A percentile compares a stretch with the other conserved stretches of the same genome.
These are phyloP conservation scores for Gisinianus flammeolus DNA, from an alignment of 2,888 invertebrate species.

Conservation along the genomic window DNA sequence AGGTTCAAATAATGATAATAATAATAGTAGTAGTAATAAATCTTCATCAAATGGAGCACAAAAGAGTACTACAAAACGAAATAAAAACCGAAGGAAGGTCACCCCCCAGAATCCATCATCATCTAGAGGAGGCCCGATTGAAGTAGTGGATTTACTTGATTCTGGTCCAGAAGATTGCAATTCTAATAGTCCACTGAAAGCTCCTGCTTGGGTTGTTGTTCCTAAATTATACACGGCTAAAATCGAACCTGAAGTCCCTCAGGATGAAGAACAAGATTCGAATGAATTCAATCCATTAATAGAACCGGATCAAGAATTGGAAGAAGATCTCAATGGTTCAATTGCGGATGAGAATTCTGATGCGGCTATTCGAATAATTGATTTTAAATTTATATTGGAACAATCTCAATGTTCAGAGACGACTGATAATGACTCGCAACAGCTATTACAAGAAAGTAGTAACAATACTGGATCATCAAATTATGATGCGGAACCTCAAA, in stretches of 20 bases:
- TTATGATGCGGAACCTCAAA: no score
- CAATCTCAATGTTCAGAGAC: neutral
- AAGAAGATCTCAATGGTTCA: neutral
- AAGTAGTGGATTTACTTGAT: constrained; percentile 27
- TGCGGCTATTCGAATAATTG: neutral
- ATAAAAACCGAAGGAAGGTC: neutral
- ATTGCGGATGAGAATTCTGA: no score
- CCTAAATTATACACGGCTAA: neutral
- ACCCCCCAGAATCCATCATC: neutral
- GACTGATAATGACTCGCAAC: neutral
- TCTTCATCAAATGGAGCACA: neutral
- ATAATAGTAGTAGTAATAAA: neutral
- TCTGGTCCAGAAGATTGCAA: constrained; percentile 25
- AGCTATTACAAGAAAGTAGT: neutral
- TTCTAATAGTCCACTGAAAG: neutral
- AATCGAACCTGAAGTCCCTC: neutral
- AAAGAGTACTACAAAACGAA: neutral
- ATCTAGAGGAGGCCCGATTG: neutral
- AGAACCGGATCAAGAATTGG: neutral
- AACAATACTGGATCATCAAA: neutral
- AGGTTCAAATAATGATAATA: neutral
- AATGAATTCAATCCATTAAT: neutral
- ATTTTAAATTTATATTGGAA: neutral
- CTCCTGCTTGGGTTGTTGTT: neutral
- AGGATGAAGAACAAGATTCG: neutral